Percentiles rank a stretch among this genome's conserved stretches.
These are phyloP conservation scores for Ophioninae sp. DNA, from an alignment of 2,888 invertebrate species.

Conservation along the genomic window DNA sequence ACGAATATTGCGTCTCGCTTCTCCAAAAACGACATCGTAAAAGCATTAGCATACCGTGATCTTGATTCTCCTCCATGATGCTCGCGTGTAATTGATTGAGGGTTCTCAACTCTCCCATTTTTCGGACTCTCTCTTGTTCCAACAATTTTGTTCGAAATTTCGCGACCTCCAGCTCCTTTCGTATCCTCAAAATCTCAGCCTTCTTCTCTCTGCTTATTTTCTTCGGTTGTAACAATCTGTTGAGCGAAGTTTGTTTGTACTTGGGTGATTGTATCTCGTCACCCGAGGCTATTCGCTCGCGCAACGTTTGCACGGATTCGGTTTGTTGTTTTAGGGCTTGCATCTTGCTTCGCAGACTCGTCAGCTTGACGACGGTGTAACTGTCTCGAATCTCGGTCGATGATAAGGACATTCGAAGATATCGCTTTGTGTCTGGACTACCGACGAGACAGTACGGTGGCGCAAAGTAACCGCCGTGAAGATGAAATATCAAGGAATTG, in stretches of 20 bases:
- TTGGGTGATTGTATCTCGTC: conserved; percentile 75
- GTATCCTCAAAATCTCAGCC: conserved; percentile 84
- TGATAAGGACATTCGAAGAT: conserved; percentile 73
- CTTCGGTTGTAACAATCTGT: conserved; percentile 76
- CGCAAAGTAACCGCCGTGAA: conserved; percentile 94
- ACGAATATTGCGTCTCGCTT: no score
- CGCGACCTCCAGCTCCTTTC: conserved; percentile 87
- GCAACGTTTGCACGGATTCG: conserved; percentile 82
- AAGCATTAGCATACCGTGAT: conserved; percentile 82
- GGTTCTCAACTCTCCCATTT: conserved; percentile 84
- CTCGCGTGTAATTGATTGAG: conserved; percentile 85
- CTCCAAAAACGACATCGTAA: conserved; percentile 17
- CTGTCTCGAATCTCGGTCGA: conserved; percentile 86
- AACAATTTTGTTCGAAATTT: conserved; percentile 87
- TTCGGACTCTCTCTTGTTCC: conserved; percentile 87
- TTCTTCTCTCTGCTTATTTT: conserved; percentile 86
- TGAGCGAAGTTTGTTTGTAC: conserved; percentile 76
- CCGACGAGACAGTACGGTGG: conserved; percentile 81
- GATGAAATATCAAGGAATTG: conserved; percentile 91
- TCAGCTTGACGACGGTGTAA: conserved; percentile 88
- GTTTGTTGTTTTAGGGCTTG: conserved; percentile 87
- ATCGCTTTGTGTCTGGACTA: conserved; percentile 77
- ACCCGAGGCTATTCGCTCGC: conserved; percentile 81
- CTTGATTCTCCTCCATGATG: conserved; percentile 87
- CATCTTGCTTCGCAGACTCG: conserved; percentile 81